Evolutionary conservation across 2,113 vertebrate genomes (phyloP), one percentile per base, ranked within the genome.

Genomic region (Heterotis niloticus): DNA sequence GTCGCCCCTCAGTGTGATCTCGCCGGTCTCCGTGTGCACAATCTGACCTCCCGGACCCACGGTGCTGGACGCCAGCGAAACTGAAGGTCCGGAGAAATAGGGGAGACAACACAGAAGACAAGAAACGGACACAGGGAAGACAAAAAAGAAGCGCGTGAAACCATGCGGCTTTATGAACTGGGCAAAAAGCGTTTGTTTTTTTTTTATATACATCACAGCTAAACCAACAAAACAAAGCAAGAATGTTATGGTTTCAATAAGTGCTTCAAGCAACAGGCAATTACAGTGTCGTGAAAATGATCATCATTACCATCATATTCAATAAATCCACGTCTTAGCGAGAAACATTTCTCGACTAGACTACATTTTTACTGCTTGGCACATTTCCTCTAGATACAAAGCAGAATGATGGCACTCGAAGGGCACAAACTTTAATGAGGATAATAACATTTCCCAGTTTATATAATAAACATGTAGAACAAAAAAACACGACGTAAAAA

Each of bases 11-110:
- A 99, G 91, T 80, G 95, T 73, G 54, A 99, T 90, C 86, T 98
- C 97, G 0, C 95, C 95, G 4, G 90, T 96, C 90, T 99, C 98
- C 0, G 94, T 93, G 67, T 98, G 98, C 68, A 99, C 94, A 7
- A 99, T 96, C 90, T 99, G 98, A 77, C 98, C 98, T 0, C 97
- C 98, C 0, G 96, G 96, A 67, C 98, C 98, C 86, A 99, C 94
- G 0, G 94, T 96, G 83, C 96, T 99, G 80, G 97, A 98, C 44
- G 96, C 91, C 82, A 99, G 86, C 0, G 98, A 99, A 88, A 97
- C 96, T 95, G 84, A 13, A 71, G 86, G 66, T 7, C 24, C 23
- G 79, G 24, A 75, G 5, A 86, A 2, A 77, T 70, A 44, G 56
- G 16, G 9, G 18, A 10, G 29, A 64, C 57, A 64, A 51, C 1